Evolutionary conservation across 2,797 vertebrate genomes (phyloP), one percentile per base, ranked within the genome.

Genomic region (Smutsia gigantea): DNA sequence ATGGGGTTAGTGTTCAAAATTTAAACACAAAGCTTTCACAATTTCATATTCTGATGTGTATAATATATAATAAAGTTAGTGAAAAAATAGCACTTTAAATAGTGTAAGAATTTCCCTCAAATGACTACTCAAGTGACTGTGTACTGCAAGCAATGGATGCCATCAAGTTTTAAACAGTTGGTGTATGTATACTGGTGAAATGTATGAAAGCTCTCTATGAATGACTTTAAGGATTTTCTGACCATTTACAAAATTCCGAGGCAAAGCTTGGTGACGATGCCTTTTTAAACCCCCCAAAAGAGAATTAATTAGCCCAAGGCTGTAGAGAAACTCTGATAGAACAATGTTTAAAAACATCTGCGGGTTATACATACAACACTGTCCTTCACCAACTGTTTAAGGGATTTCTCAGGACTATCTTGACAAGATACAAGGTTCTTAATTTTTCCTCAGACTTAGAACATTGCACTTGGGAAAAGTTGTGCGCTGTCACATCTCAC

Each of bases 1-100:
- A 75, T 27, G 53, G n/a, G 69, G 9, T 77, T 83, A 74, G 69
- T 68, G 25, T 89, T 96, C 92, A 95, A 94, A 89, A 53, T 85
- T 95, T 72, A 92, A 95, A 64, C 14, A 64, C 90, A 11, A 83
- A 61, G 11, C 0, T 15, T 74, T 66, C 68, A 82, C 86, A 57
- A 66, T 87, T 79, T 89, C 25, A 89, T 46, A 74, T 89, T 64
- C 68, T 42, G 82, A 64, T 9, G 18, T n/a, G 55, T 49, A 14
- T 37, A 75, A 86, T 34, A 75, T 5, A 42, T 59, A 46, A 63
- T 53, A 79, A 90, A 89, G 84, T 3, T 34, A 51, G 9, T 69
- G 42, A 74, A 21, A 69, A 92, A 82, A 29, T 29, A 25, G 7
- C 4, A 23, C 63, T 84, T 75, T 61, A 39, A 83, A 31, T 27